A percentile compares a stretch with the other conserved stretches of the same genome.
These are phyloP conservation scores for Homarus americanus DNA, from an alignment of 1,140 invertebrate genomes.

Conservation along the genomic window DNA sequence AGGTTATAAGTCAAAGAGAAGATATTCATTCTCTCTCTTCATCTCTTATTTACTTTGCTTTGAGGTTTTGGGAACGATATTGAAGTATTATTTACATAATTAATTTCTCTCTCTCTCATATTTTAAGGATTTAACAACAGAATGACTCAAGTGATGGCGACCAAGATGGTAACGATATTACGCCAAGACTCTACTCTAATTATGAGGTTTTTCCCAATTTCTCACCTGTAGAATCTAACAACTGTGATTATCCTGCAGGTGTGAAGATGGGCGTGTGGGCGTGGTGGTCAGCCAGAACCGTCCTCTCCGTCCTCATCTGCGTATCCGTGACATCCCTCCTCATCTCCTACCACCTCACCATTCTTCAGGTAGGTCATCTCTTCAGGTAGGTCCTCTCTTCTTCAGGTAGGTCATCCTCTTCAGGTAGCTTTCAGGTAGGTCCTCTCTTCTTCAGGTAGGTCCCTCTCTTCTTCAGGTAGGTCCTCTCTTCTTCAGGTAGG, in stretches of 20 bases:
- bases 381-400: too few species aligned
- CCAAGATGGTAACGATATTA: neutral
- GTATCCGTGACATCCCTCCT: neutral
- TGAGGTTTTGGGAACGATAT: too few species aligned
- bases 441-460: too few species aligned
- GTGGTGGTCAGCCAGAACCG: neutral
- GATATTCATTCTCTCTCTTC: neutral
- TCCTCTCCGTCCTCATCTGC: neutral
- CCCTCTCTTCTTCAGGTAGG: too few species aligned
- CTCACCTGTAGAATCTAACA: neutral
- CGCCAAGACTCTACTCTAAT: too few species aligned
- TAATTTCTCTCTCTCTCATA: too few species aligned
- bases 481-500: too few species aligned
- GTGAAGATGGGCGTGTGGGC: constrained; percentile 6
- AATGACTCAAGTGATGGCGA: neutral
- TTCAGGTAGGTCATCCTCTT: too few species aligned
- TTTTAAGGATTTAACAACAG: neutral
- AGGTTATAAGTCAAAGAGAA: too few species aligned
- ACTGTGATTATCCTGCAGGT: neutral
- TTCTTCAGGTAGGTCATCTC: neutral
- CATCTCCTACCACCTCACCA: constrained; percentile 12
- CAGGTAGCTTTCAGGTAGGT: too few species aligned
- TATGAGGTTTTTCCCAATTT: too few species aligned
- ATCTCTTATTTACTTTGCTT: neutral
- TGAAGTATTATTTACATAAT: too few species aligned